Evolutionary conservation across 2,888 invertebrate genomes (phyloP).

Genomic region (Habrosyne pyritoides): DNA sequence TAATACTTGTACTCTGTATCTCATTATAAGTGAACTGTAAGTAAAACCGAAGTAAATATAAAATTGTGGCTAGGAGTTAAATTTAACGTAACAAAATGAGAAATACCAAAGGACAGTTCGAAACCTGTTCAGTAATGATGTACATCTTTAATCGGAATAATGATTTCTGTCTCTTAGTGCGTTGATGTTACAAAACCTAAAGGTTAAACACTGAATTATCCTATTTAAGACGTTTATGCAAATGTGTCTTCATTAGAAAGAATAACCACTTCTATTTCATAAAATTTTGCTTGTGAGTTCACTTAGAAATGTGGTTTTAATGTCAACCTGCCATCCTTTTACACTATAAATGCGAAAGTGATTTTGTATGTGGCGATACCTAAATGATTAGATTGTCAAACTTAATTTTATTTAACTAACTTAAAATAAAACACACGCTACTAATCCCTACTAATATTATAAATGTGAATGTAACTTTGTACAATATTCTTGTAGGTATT

Average conservation of each 20-base stretch:
- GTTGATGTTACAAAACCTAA: neutral
- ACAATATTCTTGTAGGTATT: too few relatives aligned
- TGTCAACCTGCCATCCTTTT: neutral
- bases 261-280: neutral
- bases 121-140: neutral
- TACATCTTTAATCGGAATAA: neutral
- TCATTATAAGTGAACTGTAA: too few relatives aligned
- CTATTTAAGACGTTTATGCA: slow-evolving; percentile 1
- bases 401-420: too few relatives aligned
- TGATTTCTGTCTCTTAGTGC: neutral
- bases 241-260: neutral
- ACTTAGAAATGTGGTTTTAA: neutral
- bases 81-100: neutral
- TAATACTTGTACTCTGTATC: too few relatives aligned
- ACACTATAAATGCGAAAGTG: too few relatives aligned
- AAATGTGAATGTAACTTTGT: too few relatives aligned
- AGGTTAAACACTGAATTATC: neutral
- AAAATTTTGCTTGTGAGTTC: neutral
- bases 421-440: too few relatives aligned
- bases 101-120: neutral
- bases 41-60: too few relatives aligned
- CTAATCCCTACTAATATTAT: too few relatives aligned
- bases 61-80: neutral
- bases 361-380: too few relatives aligned
- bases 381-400: too few relatives aligned